phyloP scores from a whole-genome alignment of 2,797 vertebrate species.

The Galaxias olidus region DNA sequence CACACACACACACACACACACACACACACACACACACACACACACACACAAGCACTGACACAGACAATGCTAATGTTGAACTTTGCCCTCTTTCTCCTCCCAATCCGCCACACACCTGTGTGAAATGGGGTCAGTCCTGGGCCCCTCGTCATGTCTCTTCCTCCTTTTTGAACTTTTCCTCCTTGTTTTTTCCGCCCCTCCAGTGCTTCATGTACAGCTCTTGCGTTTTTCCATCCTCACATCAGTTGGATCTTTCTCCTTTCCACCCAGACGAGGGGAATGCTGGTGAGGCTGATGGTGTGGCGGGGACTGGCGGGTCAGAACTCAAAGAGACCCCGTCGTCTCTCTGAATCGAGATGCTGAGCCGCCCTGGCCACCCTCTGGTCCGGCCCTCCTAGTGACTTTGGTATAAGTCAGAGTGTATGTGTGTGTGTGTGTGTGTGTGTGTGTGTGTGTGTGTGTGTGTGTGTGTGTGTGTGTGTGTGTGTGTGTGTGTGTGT shows the following conservation, averaged over 20 bases:
- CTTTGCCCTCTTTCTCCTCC: conserved; percentile 9
- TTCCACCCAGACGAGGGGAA: too few species aligned
- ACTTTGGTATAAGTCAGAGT: not conserved
- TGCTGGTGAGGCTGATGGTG: too few species aligned
- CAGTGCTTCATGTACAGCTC: too few species aligned
- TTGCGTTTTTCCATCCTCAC: too few species aligned
- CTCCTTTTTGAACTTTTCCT: not conserved
- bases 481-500: not conserved
- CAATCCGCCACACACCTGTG: conserved; percentile 20
- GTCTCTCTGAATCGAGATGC: too few species aligned
- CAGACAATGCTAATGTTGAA: conserved; percentile 4
- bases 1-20: not conserved
- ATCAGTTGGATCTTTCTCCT: too few species aligned
- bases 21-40: not conserved
- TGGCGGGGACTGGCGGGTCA: too few species aligned
- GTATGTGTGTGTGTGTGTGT: not conserved
- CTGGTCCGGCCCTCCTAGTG: too few species aligned
- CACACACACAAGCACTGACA: not conserved
- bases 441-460: conserved; percentile 17
- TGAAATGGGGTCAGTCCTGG: conserved; percentile 16
- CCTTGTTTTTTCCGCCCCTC: not conserved
- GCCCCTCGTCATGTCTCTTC: not conserved
- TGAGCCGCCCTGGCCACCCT: too few species aligned
- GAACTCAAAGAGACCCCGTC: too few species aligned
- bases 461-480: conserved; percentile 20